Evolutionary conservation across 2,888 invertebrate species (phyloP), one percentile per base, ranked within the genome.

Genomic region (Heterodera filipjevi): DNA sequence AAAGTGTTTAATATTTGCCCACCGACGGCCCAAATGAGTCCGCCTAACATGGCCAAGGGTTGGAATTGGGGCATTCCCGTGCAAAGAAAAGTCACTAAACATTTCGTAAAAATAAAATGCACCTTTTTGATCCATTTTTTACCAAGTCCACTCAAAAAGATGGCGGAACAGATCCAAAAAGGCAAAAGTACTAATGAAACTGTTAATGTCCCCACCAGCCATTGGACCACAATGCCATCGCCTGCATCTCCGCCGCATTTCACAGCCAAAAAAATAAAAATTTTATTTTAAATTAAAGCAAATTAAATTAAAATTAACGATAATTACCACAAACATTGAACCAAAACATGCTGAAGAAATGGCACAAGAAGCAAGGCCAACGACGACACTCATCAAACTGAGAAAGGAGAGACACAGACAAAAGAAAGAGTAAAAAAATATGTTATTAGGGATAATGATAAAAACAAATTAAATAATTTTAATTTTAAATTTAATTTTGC

Each of bases 21-120:
- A 90, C 91, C 91, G 78, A 90, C 89, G 77, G 90, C 88, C 91
- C 91, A 91, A 12, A 91, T 83, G 30, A 89, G 83, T 22, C 91
- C 91, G 32, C 91, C 91, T 19, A 91, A 77, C 90, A 91, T 90
- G 3, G 90, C 90, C 1, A 91, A 81, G 1, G 91, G 90, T 81
- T 90, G 90, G 84, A 91, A 91, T 53, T 82, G 85, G 3, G 90
- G 90, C 74, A 89, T 89, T 10, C 84, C 83, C 46, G 87, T 81
- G 81, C 90, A 89, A 1, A 77, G 46, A 76, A 46, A 76, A 35
- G 66, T 77, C 32, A 77, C 53, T 53, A 49, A 77, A 73, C 16
- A n/a, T n/a, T n/a, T 0, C 39, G 12, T 12, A 80, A 22, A 32
- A 19, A 19, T 35, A 53, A 32, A 49, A n/a, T 46, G n/a, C 32